phyloP scores from a whole-genome alignment of 2,888 invertebrate species.

The Caenorhabditis sp. region DNA sequence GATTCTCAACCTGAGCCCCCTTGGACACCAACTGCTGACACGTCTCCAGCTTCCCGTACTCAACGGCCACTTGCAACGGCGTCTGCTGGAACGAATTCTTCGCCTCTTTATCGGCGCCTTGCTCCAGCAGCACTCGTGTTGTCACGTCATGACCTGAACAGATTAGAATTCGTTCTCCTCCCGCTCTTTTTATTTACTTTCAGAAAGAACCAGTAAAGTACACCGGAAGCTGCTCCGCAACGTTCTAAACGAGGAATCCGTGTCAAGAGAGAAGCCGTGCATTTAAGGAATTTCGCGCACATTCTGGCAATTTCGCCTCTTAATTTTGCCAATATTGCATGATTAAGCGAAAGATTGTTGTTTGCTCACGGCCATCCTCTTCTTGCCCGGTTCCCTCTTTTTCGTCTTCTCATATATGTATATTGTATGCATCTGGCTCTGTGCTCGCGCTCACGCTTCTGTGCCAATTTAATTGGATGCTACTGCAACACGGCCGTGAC shows the following conservation, averaged over 20 bases:
- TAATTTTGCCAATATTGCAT: conserved; percentile 50
- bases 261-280: too few species aligned
- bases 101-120: conserved; percentile 80
- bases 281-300: neutral
- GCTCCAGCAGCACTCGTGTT: conserved; percentile 79
- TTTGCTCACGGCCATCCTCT: conserved; percentile 23
- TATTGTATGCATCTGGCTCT: conserved; percentile 24
- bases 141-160: conserved; percentile 79
- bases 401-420: conserved; percentile 24
- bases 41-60: conserved; percentile 75
- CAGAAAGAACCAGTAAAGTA: too few species aligned
- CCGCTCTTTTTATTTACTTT: too few species aligned
- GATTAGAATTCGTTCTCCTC: too few species aligned
- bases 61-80: conserved; percentile 81
- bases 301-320: neutral
- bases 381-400: conserved; percentile 11
- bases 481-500: conserved; percentile 22
- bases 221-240: too few species aligned
- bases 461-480: conserved; percentile 46
- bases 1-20: conserved; percentile 79
- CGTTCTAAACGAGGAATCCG: too few species aligned
- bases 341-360: conserved; percentile 50
- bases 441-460: conserved; percentile 6
- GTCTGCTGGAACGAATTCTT: conserved; percentile 81
- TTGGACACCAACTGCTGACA: conserved; percentile 56